These are phyloP conservation scores for Hylyphantes graminicola DNA, from an alignment of 1,140 invertebrate genomes.

Conservation along the genomic window DNA sequence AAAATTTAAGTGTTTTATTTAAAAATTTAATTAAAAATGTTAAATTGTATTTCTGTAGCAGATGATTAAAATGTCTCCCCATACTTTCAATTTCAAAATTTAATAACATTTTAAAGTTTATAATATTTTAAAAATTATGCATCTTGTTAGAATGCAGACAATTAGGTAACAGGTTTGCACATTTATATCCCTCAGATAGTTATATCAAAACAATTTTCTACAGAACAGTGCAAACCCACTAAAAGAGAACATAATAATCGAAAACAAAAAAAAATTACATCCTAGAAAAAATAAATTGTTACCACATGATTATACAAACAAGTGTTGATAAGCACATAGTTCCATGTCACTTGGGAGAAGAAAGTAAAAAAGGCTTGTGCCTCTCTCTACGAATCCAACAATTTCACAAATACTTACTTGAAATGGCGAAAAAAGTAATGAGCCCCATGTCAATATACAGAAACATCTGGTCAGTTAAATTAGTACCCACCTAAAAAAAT, in stretches of 20 bases:
- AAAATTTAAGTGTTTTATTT: no score
- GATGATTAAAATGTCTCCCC: no score
- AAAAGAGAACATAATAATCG: background rate
- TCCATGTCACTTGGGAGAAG: background rate
- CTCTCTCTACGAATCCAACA: background rate
- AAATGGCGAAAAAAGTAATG: conserved; percentile 82
- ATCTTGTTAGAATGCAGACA: no score
- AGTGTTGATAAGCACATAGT: background rate
- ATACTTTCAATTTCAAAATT: no score
- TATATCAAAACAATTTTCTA: no score
- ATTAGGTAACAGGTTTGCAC: no score
- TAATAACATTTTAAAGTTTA: no score
- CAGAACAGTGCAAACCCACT: no score
- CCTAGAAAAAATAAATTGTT: background rate
- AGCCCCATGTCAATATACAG: conserved; percentile 87
- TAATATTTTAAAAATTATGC: no score
- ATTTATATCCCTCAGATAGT: no score
- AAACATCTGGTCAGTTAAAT: conserved; percentile 80
- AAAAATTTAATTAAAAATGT: no score
- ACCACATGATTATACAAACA: background rate
- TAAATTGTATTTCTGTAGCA: no score
- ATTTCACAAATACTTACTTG: conserved; percentile 68
- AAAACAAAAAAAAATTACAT: background rate
- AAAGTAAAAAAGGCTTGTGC: background rate
- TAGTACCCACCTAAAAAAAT: conserved; percentile 65